A percentile compares a stretch with the other conserved stretches of the same genome.
These are phyloP conservation scores for Hemistola chrysoprasaria DNA, from an alignment of 2,888 invertebrate species.

Conservation along the genomic window DNA sequence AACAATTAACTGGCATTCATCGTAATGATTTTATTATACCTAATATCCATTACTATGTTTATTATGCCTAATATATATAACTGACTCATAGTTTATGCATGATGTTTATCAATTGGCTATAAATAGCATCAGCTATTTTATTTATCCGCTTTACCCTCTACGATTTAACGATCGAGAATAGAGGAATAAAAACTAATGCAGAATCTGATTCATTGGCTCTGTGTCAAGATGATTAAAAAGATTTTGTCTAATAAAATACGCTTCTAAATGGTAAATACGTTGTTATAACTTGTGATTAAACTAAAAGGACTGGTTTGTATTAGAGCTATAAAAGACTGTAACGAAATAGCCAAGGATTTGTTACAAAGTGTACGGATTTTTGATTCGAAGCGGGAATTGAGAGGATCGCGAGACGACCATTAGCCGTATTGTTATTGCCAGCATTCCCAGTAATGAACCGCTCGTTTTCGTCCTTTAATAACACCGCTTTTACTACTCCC, in stretches of 20 bases:
- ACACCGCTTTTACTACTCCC: conserved; percentile 65
- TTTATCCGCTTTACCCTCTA: conserved; percentile 16
- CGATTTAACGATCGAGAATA: background rate
- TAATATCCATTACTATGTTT: conserved; percentile 32
- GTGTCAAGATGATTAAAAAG: too few relatives aligned
- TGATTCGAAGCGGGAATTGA: conserved; percentile 63
- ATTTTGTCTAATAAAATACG: too few relatives aligned
- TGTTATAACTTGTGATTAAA: conserved; percentile 9
- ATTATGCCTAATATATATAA: conserved; percentile 39
- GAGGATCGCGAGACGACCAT: conserved; percentile 69
- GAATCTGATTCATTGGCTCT: too few relatives aligned
- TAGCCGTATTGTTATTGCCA: conserved; percentile 79
- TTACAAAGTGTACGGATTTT: conserved; percentile 51
- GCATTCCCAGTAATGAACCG: conserved; percentile 76
- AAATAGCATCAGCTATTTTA: conserved; percentile 28
- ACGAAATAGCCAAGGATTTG: conserved; percentile 46
- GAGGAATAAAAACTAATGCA: too few relatives aligned
- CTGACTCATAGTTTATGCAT: conserved; percentile 7
- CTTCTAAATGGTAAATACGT: too few relatives aligned
- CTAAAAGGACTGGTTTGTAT: conserved; percentile 19
- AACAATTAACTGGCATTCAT: conserved; percentile 46
- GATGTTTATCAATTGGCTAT: conserved; percentile 29
- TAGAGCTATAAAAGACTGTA: conserved; percentile 22
- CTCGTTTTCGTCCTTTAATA: conserved; percentile 77
- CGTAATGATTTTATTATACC: conserved; percentile 42